These are phyloP conservation scores for Spermophilus dauricus DNA, from an alignment of 2,113 vertebrate genomes.

Conservation along the genomic window DNA sequence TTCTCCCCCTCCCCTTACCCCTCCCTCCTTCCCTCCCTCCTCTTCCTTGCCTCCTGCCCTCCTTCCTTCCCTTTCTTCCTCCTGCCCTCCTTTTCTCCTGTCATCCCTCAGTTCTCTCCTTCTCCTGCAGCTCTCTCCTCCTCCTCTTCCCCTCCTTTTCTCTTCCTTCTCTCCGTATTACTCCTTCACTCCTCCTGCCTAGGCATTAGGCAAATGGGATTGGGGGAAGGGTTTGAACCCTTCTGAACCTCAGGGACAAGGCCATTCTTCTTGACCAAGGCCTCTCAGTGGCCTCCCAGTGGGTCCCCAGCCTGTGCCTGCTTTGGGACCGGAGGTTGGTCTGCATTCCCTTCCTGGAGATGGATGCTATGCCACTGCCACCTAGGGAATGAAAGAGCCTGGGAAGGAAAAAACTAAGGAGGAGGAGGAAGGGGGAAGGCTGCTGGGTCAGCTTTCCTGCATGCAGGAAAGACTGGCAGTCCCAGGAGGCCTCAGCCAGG, in stretches of 20 bases:
- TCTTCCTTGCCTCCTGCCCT: neutral
- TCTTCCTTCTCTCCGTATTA: neutral
- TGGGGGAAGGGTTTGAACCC: neutral
- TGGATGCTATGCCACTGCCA: neutral
- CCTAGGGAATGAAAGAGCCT: neutral
- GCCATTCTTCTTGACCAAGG: neutral
- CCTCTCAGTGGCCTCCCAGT: neutral
- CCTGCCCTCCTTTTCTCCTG: neutral
- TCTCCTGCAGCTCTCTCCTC: neutral
- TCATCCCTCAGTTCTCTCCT: neutral
- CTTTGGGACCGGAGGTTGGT: neutral
- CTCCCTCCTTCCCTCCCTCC: too few species aligned
- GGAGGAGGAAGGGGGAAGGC: neutral
- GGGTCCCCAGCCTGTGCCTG: neutral
- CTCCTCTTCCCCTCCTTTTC: neutral
- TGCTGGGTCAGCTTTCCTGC: constrained; percentile 56
- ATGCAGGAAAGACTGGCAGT: neutral
- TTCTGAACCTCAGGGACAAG: neutral
- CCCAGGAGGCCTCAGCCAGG: neutral
- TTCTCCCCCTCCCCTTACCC: fast-evolving
- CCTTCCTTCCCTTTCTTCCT: neutral
- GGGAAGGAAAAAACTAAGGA: neutral
- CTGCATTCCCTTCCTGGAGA: constrained; percentile 39
- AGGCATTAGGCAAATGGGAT: neutral
- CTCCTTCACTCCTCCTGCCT: neutral